Conservation (phyloP, 2,113 vertebrate genomes). For the Myrmecobius fasciatus region DNA sequence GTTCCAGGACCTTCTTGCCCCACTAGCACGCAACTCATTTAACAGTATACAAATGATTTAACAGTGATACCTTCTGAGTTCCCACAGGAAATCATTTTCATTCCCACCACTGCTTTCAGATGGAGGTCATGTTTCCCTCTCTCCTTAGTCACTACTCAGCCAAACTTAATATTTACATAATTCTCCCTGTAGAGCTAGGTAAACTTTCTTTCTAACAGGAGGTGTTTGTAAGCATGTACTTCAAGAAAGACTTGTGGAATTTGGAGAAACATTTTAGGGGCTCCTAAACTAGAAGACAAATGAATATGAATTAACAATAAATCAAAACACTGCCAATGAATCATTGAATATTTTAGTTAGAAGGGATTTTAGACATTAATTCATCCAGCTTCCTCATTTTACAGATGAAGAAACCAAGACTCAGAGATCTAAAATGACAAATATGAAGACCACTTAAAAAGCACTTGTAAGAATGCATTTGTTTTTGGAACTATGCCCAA, state of each 20-base stretch:
- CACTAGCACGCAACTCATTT: constrained; percentile 78
- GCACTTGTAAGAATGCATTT: not conserved
- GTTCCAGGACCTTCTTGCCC: constrained; percentile 78
- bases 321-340: not conserved
- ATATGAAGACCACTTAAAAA: not conserved
- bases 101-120: constrained; percentile 78
- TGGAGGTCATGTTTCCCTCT: constrained; percentile 78
- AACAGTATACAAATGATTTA: constrained; percentile 82
- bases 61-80: constrained; percentile 73
- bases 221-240: constrained; percentile 53
- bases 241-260: constrained; percentile 3
- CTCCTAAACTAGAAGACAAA: not conserved
- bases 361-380: not conserved
- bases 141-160: constrained; percentile 77
- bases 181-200: constrained; percentile 73
- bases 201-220: constrained; percentile 74
- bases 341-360: not conserved
- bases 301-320: constrained; percentile 14
- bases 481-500: too few relatives aligned
- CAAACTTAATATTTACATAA: constrained; percentile 81
- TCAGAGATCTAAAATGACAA: not conserved
- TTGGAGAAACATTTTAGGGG: not conserved
- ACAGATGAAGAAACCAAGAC: not conserved
- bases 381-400: not conserved
- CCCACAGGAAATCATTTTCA: constrained; percentile 80